phyloP scores from a whole-genome alignment of 2,797 vertebrate species.

The Hypotaenidia philippensis region DNA sequence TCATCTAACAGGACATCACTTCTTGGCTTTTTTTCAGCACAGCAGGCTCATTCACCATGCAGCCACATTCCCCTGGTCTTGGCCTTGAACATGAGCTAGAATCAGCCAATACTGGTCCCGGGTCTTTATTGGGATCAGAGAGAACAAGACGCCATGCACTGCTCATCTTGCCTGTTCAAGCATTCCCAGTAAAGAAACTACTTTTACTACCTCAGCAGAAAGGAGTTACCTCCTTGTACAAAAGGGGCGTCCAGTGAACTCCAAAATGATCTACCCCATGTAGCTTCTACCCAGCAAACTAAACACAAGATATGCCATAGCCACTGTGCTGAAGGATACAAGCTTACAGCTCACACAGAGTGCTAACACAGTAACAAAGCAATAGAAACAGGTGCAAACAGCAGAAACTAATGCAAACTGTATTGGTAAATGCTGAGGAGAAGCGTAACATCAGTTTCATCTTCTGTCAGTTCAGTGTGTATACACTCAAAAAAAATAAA shows the following conservation, averaged over 20 bases:
- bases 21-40: not conserved
- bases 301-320: not conserved
- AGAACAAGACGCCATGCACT: not conserved
- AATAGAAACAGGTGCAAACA: accelerated
- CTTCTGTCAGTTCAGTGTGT: not conserved
- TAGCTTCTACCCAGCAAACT: not conserved
- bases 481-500: not conserved
- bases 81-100: accelerated
- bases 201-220: not conserved
- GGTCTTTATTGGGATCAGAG: not conserved
- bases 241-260: not conserved
- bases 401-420: not conserved
- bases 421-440: not conserved
- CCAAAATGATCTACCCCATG: not conserved
- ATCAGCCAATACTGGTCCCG: not conserved
- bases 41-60: not conserved
- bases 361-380: not conserved
- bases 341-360: not conserved
- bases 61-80: not conserved
- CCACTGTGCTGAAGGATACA: accelerated
- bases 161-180: not conserved
- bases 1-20: not conserved
- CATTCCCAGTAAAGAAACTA: not conserved
- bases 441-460: not conserved
- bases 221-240: not conserved